Conservation (phyloP, 2,113 vertebrate species). For the Albula glossodonta region DNA sequence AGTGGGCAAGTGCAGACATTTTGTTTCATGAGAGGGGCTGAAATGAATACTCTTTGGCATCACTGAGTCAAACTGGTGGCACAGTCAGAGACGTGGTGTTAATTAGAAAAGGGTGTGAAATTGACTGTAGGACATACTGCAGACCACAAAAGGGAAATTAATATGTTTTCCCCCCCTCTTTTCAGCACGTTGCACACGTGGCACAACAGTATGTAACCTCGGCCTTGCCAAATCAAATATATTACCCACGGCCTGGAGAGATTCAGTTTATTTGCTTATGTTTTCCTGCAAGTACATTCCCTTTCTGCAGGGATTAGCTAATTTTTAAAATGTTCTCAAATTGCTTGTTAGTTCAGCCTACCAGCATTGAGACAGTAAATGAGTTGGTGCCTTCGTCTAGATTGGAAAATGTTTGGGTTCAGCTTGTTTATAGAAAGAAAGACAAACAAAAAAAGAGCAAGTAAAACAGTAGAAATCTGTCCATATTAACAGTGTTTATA, state of each 20-base stretch:
- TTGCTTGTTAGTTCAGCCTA: constrained; percentile 9
- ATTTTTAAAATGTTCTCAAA: background rate
- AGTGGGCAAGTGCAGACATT: too few relatives aligned
- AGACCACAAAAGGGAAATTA: constrained; percentile 1
- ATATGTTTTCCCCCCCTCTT: constrained; percentile 5
- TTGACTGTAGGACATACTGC: background rate
- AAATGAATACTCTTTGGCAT: background rate
- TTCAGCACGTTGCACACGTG: constrained; percentile 9
- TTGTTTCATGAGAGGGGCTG: background rate
- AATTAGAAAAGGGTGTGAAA: background rate
- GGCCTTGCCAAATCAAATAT: constrained; percentile 43
- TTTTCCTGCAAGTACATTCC: background rate
- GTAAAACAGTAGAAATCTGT: background rate
- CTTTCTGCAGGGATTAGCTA: background rate
- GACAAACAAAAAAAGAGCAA: background rate
- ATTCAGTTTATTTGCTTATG: background rate
- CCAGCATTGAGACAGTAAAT: background rate
- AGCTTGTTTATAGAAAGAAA: background rate
- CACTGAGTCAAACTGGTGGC: background rate
- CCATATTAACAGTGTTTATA: too few relatives aligned
- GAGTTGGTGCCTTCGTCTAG: background rate
- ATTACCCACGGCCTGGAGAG: constrained; percentile 5
- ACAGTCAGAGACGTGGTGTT: background rate
- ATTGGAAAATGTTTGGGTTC: background rate
- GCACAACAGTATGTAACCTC: background rate